Base-by-base conservation (phyloP, 2,797 vertebrate species). In the Chelonia mydas region DNA sequence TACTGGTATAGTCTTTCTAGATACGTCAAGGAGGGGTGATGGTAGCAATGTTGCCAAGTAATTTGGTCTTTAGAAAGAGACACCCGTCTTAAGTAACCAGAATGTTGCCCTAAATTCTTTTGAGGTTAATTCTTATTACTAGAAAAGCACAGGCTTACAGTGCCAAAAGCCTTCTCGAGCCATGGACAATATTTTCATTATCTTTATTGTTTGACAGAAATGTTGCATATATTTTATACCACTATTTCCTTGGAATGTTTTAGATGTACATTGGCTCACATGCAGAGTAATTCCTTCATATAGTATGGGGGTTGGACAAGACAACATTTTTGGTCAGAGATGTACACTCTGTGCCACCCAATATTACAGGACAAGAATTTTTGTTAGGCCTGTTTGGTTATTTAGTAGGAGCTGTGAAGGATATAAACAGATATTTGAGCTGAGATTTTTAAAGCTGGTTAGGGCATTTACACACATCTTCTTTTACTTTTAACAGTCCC, bases 221-320 rank as follows among this genome's bases (percentile, higher is more conserved):
- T 21, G 68, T 72, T 23, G 3, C 37, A 37, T 41, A 41, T 72
- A 72, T 72, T 72, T 41, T 41, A 41, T 11, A 41, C 17, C 3
- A 21, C 9, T 37, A 41, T 41, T 41, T 41, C 68, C 68, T 41
- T 72, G 68, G 65, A 3, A 41, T 72, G 68, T 72, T 72, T 72
- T 41, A 72, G 11, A 76, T 74, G 37, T 76, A 13, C 11, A 13
- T 41, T 76, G 45, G 72, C 72, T 88, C 86, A 93, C 79, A 93
- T 83, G 83, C 61, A n/a, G 15, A 93, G 47, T 16, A 72, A 23
- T 54, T 94, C 81, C 91, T 59, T 85, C 11, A 61, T 2, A 0
- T 5, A 54, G 72, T 55, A 16, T 0, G 33, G 61, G 86, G 94
- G 95, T 88, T 28, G 41, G 89, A 80, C 83, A 65, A 85, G 94